Evolutionary conservation across 2,113 vertebrate genomes (phyloP), one percentile per base, ranked within the genome.

Genomic region (Apaloderma vittatum): DNA sequence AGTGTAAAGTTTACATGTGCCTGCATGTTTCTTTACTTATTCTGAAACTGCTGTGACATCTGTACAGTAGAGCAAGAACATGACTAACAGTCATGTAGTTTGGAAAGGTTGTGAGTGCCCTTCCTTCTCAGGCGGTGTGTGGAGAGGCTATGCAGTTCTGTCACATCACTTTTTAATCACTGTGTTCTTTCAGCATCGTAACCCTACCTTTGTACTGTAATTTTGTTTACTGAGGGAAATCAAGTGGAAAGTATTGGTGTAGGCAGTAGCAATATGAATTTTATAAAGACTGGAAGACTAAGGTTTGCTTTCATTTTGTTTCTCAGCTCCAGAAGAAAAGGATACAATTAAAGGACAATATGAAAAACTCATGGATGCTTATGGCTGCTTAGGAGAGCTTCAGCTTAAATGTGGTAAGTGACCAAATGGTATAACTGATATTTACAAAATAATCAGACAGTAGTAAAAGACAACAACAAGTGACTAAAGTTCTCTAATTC

Each of bases 371-470:
- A 77, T 97, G 27, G 98, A 98, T 21, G 98, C 98, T 36, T 98
- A 98, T 0, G 98, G 98, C 73, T 99, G 98, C 85, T 88, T 99
- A 84, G 98, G 98, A 49, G 97, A 98, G 63, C 98, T 99, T 93
- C 97, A 98, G 89, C 58, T 99, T 46, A 98, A 96, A 83, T 96
- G 95, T 15, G 98, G 98, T 99, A 96, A 98, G 98, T 98, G 66
- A 37, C 36, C 3, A 3, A 24, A 40, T 46, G 12, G 10, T 40
- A 21, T 54, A 18, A 48, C 22, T n/a, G 58, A 70, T 54, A 63
- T 70, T 40, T 78, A 37, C 82, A 57, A 88, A 93, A 88, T 49
- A 13, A 10, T 45, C 11, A 40, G 48, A 61, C 27, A 48, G 20
- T 20, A 10, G 61, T 48, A 58, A 62, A 75, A 5, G 11, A 52